Evolutionary conservation across 2,888 invertebrate genomes (phyloP), one percentile per base, ranked within the genome.

Genomic region (Ochropleura plecta): DNA sequence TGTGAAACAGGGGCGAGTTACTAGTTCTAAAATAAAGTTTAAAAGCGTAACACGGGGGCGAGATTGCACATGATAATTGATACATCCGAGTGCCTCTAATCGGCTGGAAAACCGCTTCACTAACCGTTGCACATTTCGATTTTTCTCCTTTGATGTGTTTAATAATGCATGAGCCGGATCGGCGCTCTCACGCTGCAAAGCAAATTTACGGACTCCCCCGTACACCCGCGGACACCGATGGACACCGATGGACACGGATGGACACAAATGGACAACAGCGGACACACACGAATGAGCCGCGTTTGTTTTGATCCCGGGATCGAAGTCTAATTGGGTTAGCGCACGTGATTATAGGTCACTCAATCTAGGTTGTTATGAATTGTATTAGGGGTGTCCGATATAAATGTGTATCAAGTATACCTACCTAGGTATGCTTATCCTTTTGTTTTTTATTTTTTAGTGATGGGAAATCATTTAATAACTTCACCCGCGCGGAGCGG

Each of bases 131-230:
- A 93, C 96, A 96, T 95, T 95, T 94, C 94, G 94, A 96, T 96
- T 96, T 96, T 96, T 96, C 96, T 96, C 95, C 96, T 96, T 96
- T 96, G 96, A 96, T 96, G 95, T 96, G 96, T 96, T 95, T 93
- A 95, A 95, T 95, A 96, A 95, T 95, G 94, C 95, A 95, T 95
- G 94, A 91, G 92, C 91, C 92, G 90, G 92, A 92, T 90, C 92
- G 92, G 87, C 88, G 93, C 91, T 88, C 85, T 89, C 89, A 88
- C 87, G 89, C 82, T 89, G 88, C 73, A 64, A 68, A 68, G 82
- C 83, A 82, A 88, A 83, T 88, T 88, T 86, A 78, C 83, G 75
- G 73, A 85, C 82, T 74, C 81, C 67, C 77, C 64, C 73, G 73
- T 70, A 51, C 70, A 42, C 46, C 63, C 16, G n/a, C 55, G 76